Evolutionary conservation across 1,140 invertebrate species (phyloP).

Genomic region (Ips typographus): DNA sequence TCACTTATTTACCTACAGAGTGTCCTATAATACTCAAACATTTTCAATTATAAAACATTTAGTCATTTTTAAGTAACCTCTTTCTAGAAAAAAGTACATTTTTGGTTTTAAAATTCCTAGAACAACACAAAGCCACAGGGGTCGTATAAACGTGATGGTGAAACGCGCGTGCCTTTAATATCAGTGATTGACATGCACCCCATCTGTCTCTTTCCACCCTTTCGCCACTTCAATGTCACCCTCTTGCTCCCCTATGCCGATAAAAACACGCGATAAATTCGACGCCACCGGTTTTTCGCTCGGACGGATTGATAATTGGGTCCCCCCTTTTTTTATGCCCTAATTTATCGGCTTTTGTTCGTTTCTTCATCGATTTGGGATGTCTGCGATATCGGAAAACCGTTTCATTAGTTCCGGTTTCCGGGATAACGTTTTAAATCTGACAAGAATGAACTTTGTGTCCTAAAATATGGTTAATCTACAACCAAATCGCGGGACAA

Average conservation of each 20-base stretch:
- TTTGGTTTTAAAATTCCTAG: too few relatives aligned
- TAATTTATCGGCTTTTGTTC: slow-evolving; percentile 17
- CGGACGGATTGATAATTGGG: slow-evolving; percentile 30
- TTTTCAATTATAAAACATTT: too few relatives aligned
- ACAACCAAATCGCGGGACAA: too few relatives aligned
- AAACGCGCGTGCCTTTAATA: slow-evolving; percentile 31
- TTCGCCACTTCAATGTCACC: neutral
- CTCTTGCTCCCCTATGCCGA: slow-evolving; percentile 6
- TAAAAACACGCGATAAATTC: slow-evolving; percentile 33
- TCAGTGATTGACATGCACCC: slow-evolving; percentile 35
- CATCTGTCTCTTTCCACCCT: neutral
- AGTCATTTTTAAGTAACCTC: too few relatives aligned
- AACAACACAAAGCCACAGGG: too few relatives aligned
- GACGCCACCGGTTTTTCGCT: slow-evolving; percentile 32
- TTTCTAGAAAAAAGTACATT: too few relatives aligned
- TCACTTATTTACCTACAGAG: too few relatives aligned
- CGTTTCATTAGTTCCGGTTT: neutral
- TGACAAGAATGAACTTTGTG: too few relatives aligned
- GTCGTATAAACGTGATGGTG: neutral
- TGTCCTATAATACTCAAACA: too few relatives aligned
- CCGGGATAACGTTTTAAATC: neutral
- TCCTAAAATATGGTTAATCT: too few relatives aligned
- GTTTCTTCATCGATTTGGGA: slow-evolving; percentile 14
- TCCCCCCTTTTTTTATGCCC: slow-evolving; percentile 23
- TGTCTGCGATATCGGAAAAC: neutral